phyloP scores from a whole-genome alignment of 1,140 invertebrate genomes.

The Bombus soroeensis region DNA sequence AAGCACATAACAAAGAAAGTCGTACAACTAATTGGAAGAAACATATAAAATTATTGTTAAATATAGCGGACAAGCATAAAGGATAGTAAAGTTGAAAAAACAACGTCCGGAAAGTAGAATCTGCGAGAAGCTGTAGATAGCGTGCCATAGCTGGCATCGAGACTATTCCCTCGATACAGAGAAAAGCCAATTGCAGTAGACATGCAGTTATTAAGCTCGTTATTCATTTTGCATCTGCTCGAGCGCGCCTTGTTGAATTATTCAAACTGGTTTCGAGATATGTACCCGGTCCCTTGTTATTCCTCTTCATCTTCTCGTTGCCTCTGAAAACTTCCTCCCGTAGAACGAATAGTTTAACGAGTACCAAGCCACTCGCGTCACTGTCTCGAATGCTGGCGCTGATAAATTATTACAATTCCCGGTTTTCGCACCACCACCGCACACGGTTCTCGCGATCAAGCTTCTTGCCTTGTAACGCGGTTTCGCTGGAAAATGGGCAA shows the following conservation, averaged over 20 bases:
- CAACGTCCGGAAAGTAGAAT: no score
- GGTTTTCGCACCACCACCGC: background rate
- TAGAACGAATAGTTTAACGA: slow-evolving; percentile 26
- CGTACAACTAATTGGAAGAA: no score
- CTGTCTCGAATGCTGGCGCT: background rate
- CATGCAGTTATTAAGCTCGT: slow-evolving; percentile 25
- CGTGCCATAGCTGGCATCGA: no score
- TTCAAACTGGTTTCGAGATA: slow-evolving; percentile 18
- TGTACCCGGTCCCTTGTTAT: background rate
- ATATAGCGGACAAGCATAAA: no score
- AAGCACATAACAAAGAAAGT: no score
- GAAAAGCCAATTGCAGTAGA: slow-evolving; percentile 6
- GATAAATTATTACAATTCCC: slow-evolving; percentile 41
- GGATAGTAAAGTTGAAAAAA: no score
- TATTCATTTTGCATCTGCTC: slow-evolving; percentile 22
- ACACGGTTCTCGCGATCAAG: background rate
- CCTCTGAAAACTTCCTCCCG: background rate
- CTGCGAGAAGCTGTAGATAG: no score
- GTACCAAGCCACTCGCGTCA: background rate
- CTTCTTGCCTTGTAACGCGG: background rate
- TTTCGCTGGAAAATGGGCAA: background rate
- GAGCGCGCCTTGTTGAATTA: slow-evolving; percentile 11
- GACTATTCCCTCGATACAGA: background rate
- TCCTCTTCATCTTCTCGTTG: background rate
- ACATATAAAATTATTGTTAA: no score